A percentile compares a stretch with the other conserved stretches of the same genome.
These are phyloP conservation scores for Hylomyscus alleni DNA, from an alignment of 2,797 vertebrate genomes.

Conservation along the genomic window DNA sequence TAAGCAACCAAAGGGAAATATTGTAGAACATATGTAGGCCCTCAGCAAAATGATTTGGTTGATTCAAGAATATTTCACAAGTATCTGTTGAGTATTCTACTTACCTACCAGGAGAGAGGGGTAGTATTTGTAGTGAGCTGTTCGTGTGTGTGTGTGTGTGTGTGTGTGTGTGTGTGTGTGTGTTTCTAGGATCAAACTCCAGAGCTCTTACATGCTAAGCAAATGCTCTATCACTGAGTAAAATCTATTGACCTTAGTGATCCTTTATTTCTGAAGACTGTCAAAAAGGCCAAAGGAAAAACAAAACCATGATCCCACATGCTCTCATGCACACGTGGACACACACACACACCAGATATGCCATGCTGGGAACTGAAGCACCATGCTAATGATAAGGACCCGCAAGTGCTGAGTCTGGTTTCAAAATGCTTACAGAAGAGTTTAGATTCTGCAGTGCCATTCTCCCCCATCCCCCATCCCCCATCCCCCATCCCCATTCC, in stretches of 20 bases:
- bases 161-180: neutral
- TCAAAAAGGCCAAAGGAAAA: slow-evolving; percentile 1
- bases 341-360: neutral
- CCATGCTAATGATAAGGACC: neutral
- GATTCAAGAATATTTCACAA: slow-evolving; percentile 35
- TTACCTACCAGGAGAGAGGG: neutral
- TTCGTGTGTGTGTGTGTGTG: neutral
- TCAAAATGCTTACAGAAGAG: neutral
- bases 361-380: slow-evolving; percentile 6
- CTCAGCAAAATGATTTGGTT: neutral
- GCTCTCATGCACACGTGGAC: too few species aligned
- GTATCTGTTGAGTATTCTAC: neutral
- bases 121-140: neutral
- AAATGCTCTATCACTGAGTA: neutral
- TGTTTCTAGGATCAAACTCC: neutral
- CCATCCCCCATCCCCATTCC: neutral
- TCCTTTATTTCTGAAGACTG: slow-evolving; percentile 24
- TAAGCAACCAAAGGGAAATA: slow-evolving; percentile 26
- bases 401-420: neutral
- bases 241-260: neutral
- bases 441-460: neutral
- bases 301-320: neutral
- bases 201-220: neutral
- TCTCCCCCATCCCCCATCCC: neutral
- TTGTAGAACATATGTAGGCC: neutral